phyloP scores from a whole-genome alignment of 2,113 vertebrate genomes.

The Cichladusa arquata region DNA sequence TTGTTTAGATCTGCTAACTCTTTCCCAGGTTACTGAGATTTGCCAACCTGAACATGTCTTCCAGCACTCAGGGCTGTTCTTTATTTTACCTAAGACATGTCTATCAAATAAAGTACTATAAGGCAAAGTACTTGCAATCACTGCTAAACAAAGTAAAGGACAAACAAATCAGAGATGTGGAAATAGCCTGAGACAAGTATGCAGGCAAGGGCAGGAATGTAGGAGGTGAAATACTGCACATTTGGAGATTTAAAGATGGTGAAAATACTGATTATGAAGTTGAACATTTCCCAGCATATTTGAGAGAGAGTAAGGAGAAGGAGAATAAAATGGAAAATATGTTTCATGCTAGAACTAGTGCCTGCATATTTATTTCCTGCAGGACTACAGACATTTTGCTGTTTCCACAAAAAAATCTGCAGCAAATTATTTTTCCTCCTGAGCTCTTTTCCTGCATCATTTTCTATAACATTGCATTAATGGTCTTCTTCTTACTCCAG shows the following conservation, averaged over 20 bases:
- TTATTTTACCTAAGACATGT: not conserved
- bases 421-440: not conserved
- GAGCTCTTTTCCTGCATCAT: not conserved
- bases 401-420: not conserved
- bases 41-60: not conserved
- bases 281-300: not conserved
- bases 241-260: not conserved
- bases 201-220: not conserved
- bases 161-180: not conserved
- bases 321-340: not conserved
- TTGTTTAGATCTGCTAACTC: not conserved
- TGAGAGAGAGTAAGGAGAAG: not conserved
- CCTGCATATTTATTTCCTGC: not conserved
- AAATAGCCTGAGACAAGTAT: not conserved
- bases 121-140: not conserved
- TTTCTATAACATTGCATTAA: not conserved
- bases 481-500: not conserved
- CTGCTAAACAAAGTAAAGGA: not conserved
- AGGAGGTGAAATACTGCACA: not conserved
- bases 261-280: not conserved
- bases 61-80: not conserved
- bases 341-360: not conserved
- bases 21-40: not conserved
- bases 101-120: not conserved
- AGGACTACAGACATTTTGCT: not conserved